Evolutionary conservation across 2,888 invertebrate species (phyloP).

Genomic region (Drosophila mimetica): DNA sequence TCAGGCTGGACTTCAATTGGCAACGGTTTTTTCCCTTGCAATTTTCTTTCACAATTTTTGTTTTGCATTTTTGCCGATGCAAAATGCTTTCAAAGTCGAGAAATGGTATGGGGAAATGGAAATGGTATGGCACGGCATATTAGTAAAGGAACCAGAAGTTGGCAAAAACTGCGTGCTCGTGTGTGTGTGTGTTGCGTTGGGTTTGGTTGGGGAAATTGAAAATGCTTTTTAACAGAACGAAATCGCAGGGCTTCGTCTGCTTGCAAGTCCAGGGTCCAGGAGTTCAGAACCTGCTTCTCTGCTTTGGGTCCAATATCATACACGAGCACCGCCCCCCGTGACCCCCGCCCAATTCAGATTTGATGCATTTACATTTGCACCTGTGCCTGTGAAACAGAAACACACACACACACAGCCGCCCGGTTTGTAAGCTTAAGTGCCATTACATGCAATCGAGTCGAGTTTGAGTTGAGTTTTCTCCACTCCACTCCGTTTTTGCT

Average conservation of each 20-base stretch:
- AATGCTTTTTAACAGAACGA: conserved; percentile 43
- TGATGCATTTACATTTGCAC: conserved; percentile 77
- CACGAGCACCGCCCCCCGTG: background rate
- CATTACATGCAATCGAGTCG: conserved; percentile 76
- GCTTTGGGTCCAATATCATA: conserved; percentile 11
- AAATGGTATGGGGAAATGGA: conserved; percentile 15
- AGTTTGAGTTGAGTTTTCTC: conserved; percentile 52
- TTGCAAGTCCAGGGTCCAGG: conserved; percentile 16
- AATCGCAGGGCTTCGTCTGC: conserved; percentile 25
- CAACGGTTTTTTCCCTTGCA: conserved; percentile 25
- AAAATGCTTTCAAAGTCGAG: conserved; percentile 58
- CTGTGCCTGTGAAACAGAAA: conserved; percentile 46
- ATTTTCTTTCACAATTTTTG: conserved; percentile 51
- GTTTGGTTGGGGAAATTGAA: conserved; percentile 26
- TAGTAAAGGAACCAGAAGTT: conserved; percentile 54
- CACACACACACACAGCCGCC: conserved; percentile 29
- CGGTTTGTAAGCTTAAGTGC: conserved; percentile 77
- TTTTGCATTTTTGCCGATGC: conserved; percentile 13
- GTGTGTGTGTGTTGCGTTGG: conserved; percentile 5
- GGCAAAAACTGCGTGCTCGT: conserved; percentile 31
- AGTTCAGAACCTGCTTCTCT: conserved; percentile 5
- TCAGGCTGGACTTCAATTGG: conserved; percentile 26
- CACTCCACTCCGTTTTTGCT: conserved; percentile 24
- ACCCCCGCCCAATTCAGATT: conserved; percentile 64
- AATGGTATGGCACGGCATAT: conserved; percentile 54